Conservation (phyloP, 2,113 vertebrate genomes). For the Dasyprocta punctata region DNA sequence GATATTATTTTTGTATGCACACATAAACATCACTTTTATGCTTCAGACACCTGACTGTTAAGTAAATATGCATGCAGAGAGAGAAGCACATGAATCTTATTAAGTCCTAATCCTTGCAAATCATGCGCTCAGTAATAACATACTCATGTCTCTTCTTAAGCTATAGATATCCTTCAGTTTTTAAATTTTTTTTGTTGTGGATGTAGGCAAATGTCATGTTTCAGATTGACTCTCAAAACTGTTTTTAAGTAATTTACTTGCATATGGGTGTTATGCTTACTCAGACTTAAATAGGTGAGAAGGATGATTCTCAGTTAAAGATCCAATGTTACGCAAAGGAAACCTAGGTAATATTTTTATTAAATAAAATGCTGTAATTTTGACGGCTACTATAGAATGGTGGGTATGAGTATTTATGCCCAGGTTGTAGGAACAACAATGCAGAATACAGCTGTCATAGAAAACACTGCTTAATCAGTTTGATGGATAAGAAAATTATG, state of each 20-base stretch:
- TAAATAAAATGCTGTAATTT: constrained; percentile 30
- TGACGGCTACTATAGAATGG: neutral
- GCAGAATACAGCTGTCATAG: neutral
- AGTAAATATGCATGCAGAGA: neutral
- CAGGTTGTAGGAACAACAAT: neutral
- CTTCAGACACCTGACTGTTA: neutral
- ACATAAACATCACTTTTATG: neutral
- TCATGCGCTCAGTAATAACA: neutral
- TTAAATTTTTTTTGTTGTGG: neutral
- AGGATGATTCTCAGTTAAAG: neutral
- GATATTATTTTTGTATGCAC: neutral
- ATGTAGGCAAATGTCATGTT: constrained; percentile 9
- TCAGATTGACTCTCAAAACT: neutral
- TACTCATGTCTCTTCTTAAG: neutral
- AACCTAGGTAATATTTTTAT: neutral
- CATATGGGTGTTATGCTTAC: neutral
- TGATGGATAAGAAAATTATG: constrained; percentile 65
- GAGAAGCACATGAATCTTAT: neutral
- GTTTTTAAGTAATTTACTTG: neutral
- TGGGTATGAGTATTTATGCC: neutral
- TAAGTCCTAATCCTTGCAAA: neutral
- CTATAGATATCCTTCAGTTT: neutral
- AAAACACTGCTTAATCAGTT: constrained; percentile 29
- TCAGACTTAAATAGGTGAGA: neutral
- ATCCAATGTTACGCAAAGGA: neutral